Percentiles rank a stretch among this genome's conserved stretches.
Conservation (phyloP, 2,797 vertebrate species). For the Microctenopoma stevenorrisi region DNA sequence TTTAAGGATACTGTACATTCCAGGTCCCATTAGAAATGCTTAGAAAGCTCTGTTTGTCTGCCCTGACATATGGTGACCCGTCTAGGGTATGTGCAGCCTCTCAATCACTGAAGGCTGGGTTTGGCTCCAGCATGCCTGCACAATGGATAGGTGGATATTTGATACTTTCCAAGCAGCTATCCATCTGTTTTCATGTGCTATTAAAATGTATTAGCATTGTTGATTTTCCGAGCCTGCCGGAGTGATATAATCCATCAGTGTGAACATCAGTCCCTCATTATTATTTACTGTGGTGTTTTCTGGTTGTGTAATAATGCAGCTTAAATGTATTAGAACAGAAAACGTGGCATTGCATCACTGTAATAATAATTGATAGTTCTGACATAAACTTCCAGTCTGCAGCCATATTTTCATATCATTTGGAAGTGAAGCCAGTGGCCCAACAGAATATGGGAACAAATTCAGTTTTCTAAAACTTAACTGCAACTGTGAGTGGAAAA, state of each 20-base stretch:
- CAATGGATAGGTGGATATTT: not conserved
- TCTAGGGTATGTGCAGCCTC: too few relatives aligned
- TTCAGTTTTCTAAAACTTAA: not conserved
- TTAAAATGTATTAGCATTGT: not conserved
- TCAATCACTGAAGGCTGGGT: too few relatives aligned
- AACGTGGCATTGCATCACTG: too few relatives aligned
- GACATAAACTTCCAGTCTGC: not conserved
- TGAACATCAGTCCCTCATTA: not conserved
- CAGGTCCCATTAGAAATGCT: too few relatives aligned
- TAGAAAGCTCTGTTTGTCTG: too few relatives aligned
- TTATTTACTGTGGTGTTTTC: not conserved
- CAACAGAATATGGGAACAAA: not conserved
- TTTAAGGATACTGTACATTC: too few relatives aligned
- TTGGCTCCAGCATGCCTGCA: too few relatives aligned
- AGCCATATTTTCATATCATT: not conserved
- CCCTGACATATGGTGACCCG: too few relatives aligned
- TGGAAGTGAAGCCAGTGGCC: not conserved
- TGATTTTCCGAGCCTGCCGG: not conserved
- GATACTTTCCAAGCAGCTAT: not conserved
- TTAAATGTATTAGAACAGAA: not conserved
- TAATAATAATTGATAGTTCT: not conserved
- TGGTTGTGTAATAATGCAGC: not conserved
- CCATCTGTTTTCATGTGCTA: not conserved
- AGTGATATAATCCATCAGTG: not conserved
- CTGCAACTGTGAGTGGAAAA: not conserved